Evolutionary conservation across 2,113 vertebrate species (phyloP).

Genomic region (Xyliphius kryptos): DNA sequence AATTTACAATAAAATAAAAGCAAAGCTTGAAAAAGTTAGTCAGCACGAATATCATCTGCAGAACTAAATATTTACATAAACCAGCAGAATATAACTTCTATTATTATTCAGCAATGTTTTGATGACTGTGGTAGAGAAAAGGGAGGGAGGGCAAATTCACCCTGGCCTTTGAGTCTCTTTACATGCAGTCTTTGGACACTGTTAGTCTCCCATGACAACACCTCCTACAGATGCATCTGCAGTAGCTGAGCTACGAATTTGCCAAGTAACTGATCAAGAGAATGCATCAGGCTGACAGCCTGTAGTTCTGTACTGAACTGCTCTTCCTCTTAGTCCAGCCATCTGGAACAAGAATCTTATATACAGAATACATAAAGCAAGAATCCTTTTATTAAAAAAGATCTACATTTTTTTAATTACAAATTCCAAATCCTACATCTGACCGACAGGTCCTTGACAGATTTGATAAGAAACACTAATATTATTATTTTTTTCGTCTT

Average conservation of each 20-base stretch:
- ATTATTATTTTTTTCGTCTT: too few relatives aligned
- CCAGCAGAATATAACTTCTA: neutral
- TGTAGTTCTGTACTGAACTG: neutral
- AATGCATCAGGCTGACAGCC: conserved; percentile 52
- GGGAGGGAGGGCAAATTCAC: conserved; percentile 11
- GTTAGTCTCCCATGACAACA: conserved; percentile 69
- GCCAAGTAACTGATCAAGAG: conserved; percentile 57
- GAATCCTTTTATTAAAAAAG: neutral
- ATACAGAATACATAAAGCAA: neutral
- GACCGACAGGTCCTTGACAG: too few relatives aligned
- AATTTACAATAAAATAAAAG: too few relatives aligned
- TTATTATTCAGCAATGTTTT: neutral
- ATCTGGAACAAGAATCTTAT: neutral
- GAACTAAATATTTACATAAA: neutral
- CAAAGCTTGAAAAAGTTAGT: neutral
- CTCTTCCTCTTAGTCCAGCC: neutral
- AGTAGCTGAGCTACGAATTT: conserved; percentile 51
- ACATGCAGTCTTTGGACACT: conserved; percentile 67
- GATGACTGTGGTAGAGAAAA: neutral
- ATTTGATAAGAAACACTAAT: too few relatives aligned
- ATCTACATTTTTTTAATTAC: neutral
- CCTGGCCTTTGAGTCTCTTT: conserved; percentile 54
- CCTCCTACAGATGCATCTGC: conserved; percentile 70
- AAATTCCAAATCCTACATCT: too few relatives aligned
- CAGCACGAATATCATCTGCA: neutral